These are phyloP conservation scores for Hipparchia sbordonii DNA, from an alignment of 2,888 invertebrate genomes.

Conservation along the genomic window DNA sequence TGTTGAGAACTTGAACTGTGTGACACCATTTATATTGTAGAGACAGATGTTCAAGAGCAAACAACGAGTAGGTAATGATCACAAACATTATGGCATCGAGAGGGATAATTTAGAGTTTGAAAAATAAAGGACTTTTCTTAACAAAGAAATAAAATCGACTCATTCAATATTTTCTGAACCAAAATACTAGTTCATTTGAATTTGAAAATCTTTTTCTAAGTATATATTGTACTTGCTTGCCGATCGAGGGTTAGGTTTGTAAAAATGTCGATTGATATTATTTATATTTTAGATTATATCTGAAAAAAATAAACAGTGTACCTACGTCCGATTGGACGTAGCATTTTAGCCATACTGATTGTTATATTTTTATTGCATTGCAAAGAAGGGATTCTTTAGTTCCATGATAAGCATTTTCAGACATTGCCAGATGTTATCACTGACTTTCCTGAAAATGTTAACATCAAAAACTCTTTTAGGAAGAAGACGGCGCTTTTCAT, in stretches of 20 bases:
- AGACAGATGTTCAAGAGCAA: constrained; percentile 48
- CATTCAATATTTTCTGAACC: not conserved
- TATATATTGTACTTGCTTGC: too few relatives aligned
- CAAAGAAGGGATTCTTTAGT: too few relatives aligned
- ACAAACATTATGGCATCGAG: constrained; percentile 27
- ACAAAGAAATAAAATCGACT: not conserved
- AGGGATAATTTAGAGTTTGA: not conserved
- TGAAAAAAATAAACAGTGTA: too few relatives aligned
- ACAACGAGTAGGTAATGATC: constrained; percentile 34
- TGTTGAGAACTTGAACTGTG: constrained; percentile 37
- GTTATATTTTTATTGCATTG: too few relatives aligned
- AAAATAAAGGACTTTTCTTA: not conserved
- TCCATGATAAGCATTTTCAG: not conserved
- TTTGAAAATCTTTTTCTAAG: not conserved
- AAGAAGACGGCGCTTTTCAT: constrained; percentile 39
- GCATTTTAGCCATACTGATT: too few relatives aligned
- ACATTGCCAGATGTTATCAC: not conserved
- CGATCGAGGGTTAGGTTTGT: too few relatives aligned
- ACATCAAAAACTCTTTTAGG: not conserved
- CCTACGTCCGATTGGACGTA: too few relatives aligned
- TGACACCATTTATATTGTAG: constrained; percentile 41
- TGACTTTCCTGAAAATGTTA: not conserved
- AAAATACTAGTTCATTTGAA: not conserved
- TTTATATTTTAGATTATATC: too few relatives aligned
- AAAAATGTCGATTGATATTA: too few relatives aligned